These are phyloP conservation scores for Colaptes auratus DNA, from an alignment of 2,113 vertebrate genomes.

Conservation along the genomic window DNA sequence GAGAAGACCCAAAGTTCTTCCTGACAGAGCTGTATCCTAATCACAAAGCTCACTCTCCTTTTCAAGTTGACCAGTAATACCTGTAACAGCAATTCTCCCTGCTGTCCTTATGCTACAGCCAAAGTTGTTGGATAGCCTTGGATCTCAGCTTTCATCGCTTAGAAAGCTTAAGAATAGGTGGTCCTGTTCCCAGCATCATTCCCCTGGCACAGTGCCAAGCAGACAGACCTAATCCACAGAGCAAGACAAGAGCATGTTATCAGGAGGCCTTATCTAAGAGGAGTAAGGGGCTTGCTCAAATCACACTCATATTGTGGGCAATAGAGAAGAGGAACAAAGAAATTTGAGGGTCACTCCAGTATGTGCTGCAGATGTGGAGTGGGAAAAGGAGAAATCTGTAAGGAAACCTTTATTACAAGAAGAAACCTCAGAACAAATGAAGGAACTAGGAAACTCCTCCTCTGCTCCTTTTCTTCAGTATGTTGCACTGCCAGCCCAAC, in stretches of 20 bases:
- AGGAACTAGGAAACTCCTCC: background rate
- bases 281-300: background rate
- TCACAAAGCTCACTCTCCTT: background rate
- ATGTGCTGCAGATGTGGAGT: background rate
- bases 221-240: background rate
- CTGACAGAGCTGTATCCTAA: background rate
- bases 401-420: background rate
- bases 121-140: background rate
- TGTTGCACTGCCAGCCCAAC: background rate
- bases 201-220: background rate
- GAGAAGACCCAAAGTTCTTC: background rate
- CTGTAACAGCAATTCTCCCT: background rate
- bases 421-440: background rate
- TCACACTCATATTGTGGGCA: background rate
- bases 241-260: background rate
- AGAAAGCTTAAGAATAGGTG: background rate
- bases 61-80: background rate
- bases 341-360: background rate
- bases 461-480: background rate
- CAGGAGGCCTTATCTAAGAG: background rate
- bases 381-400: background rate
- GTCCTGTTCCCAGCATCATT: background rate
- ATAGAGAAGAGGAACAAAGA: background rate
- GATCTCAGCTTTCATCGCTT: background rate
- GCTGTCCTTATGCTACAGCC: background rate